Evolutionary conservation across 1,140 invertebrate species (phyloP).

Genomic region (Aphelinus atriplicis): DNA sequence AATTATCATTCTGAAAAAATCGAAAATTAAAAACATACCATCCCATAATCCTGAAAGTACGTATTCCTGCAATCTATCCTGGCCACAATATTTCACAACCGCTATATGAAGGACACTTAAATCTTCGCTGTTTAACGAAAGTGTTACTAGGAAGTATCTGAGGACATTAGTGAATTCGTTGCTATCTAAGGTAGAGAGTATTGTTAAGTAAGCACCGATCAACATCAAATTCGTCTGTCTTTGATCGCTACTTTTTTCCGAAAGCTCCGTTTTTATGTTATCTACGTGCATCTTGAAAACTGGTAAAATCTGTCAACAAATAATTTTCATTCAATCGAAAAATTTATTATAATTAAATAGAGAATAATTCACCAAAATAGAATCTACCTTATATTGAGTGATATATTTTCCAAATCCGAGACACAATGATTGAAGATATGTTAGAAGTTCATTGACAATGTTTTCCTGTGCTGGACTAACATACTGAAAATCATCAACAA

Average conservation of each 20-base stretch:
- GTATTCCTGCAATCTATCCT: constrained; percentile 68
- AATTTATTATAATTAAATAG: constrained; percentile 20
- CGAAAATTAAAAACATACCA: constrained; percentile 59
- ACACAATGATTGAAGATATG: constrained; percentile 57
- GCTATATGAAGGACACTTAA: constrained; percentile 67
- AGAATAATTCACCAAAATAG: constrained; percentile 13
- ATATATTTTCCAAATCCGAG: constrained; percentile 56
- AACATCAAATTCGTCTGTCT: constrained; percentile 50
- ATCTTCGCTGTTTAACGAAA: constrained; percentile 61
- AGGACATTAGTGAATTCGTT: constrained; percentile 54
- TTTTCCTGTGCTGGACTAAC: constrained; percentile 54
- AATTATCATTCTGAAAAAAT: constrained; percentile 5
- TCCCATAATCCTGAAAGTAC: constrained; percentile 77
- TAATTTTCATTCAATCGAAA: background rate
- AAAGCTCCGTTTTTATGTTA: constrained; percentile 53
- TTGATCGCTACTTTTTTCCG: constrained; percentile 46
- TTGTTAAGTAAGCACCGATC: constrained; percentile 57
- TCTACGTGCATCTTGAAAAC: constrained; percentile 52
- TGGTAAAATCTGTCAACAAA: constrained; percentile 49
- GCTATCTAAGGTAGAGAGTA: constrained; percentile 56
- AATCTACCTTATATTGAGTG: constrained; percentile 51
- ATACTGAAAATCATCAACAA: constrained; percentile 57
- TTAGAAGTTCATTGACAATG: constrained; percentile 52
- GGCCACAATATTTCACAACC: constrained; percentile 67
- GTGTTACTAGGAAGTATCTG: constrained; percentile 56